phyloP scores from a whole-genome alignment of 1,140 invertebrate species.

The Oncopeltus fasciatus region DNA sequence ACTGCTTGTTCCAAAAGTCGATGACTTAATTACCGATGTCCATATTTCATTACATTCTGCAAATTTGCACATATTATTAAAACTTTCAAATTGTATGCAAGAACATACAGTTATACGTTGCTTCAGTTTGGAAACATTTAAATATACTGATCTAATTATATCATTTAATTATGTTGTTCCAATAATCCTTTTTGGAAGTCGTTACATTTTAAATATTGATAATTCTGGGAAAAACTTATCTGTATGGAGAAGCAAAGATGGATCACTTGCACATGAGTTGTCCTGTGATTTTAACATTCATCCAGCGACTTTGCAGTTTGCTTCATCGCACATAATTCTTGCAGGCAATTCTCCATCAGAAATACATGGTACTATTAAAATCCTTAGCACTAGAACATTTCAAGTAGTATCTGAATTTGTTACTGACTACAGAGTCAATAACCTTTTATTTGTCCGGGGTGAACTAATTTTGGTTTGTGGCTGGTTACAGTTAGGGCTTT shows the following conservation, averaged over 20 bases:
- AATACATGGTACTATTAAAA: background rate
- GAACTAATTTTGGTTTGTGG: slow-evolving; percentile 5
- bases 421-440: background rate
- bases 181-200: slow-evolving; percentile 5
- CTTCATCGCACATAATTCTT: background rate
- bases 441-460: slow-evolving; percentile 3
- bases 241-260: slow-evolving; percentile 3
- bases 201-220: slow-evolving; percentile 11
- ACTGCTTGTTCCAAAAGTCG: slow-evolving; percentile 4
- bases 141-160: slow-evolving; percentile 3
- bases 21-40: background rate
- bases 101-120: slow-evolving; percentile 4
- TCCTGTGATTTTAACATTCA: slow-evolving; percentile 1
- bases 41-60: background rate
- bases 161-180: slow-evolving; percentile 7
- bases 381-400: background rate
- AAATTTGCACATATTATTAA: slow-evolving; percentile 8
- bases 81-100: background rate
- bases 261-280: background rate
- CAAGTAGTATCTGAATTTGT: background rate
- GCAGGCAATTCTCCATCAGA: slow-evolving; percentile 2
- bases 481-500: background rate
- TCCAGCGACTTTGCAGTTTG: background rate
- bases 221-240: background rate
- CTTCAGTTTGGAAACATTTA: slow-evolving; percentile 11